Evolutionary conservation across 2,888 invertebrate genomes (phyloP).

Genomic region (Amorpha juglandis): DNA sequence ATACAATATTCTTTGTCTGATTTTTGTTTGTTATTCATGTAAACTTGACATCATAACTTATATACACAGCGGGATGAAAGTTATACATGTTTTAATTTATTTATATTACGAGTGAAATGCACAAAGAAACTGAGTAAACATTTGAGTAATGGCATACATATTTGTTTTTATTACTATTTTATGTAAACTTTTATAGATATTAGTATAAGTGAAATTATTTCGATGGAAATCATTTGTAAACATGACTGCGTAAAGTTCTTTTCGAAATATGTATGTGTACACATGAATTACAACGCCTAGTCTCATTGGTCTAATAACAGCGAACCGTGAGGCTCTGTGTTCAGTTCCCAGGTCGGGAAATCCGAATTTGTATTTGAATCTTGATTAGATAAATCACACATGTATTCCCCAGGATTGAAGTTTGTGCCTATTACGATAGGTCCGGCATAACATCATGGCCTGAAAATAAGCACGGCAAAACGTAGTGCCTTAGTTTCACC

Average conservation of each 20-base stretch:
- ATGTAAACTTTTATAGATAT: not conserved
- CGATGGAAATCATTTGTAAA: not conserved
- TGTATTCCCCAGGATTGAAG: too few species aligned
- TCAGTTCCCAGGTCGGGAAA: too few species aligned
- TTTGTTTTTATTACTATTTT: not conserved
- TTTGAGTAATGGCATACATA: conserved; percentile 8
- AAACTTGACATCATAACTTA: conserved; percentile 39
- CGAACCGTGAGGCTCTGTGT: too few species aligned
- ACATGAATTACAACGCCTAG: not conserved
- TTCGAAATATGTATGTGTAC: not conserved
- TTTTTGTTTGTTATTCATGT: conserved; percentile 45
- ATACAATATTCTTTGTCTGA: conserved; percentile 44
- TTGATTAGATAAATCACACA: too few species aligned
- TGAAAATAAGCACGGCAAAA: too few species aligned
- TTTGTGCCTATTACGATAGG: too few species aligned
- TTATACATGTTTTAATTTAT: conserved; percentile 22
- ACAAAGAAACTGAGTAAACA: not conserved
- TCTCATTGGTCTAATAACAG: too few species aligned
- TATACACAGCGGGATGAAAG: conserved; percentile 38
- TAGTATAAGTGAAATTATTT: not conserved
- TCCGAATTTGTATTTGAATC: too few species aligned
- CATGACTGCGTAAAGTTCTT: too few species aligned
- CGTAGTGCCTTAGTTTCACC: too few species aligned
- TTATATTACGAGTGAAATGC: conserved; percentile 13
- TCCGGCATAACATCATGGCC: too few species aligned